Evolutionary conservation across 2,888 invertebrate genomes (phyloP).

Genomic region (Prenolepis imparis): DNA sequence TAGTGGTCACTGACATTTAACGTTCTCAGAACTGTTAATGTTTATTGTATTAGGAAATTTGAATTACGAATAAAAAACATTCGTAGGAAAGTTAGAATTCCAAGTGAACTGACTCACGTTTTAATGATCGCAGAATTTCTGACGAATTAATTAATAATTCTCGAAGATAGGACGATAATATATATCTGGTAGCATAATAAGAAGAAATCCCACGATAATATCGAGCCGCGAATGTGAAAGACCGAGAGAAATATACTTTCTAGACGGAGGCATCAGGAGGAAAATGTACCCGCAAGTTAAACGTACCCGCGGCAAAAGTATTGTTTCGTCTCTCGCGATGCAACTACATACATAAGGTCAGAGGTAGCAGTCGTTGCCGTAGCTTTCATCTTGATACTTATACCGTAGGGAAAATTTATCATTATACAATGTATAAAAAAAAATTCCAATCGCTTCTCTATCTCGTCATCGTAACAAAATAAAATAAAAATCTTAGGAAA

Average conservation of each 20-base stretch:
- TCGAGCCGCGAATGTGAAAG: conserved; percentile 60
- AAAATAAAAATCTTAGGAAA: neutral
- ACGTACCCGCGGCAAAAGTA: conserved; percentile 50
- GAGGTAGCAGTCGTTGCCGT: neutral
- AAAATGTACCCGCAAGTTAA: conserved; percentile 72
- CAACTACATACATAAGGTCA: conserved; percentile 30
- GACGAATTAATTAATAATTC: conserved; percentile 62
- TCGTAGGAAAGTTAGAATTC: neutral
- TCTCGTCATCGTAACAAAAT: neutral
- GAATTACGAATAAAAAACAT: neutral
- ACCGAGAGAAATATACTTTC: conserved; percentile 74
- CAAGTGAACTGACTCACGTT: neutral
- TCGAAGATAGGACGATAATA: neutral
- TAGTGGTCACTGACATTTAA: neutral
- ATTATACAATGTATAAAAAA: neutral
- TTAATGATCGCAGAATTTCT: conserved; percentile 11
- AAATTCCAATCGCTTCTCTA: neutral
- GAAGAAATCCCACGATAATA: conserved; percentile 60
- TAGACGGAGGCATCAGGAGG: conserved; percentile 63
- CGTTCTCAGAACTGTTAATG: neutral
- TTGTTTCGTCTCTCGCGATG: conserved; percentile 53
- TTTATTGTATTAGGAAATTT: too few species aligned
- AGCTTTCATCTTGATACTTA: conserved; percentile 35
- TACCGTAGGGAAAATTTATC: neutral
- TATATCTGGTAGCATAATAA: conserved; percentile 36